Evolutionary conservation across 1,140 invertebrate genomes (phyloP), one percentile per base, ranked within the genome.

Genomic region (Pseudomyrmex dendroicus): DNA sequence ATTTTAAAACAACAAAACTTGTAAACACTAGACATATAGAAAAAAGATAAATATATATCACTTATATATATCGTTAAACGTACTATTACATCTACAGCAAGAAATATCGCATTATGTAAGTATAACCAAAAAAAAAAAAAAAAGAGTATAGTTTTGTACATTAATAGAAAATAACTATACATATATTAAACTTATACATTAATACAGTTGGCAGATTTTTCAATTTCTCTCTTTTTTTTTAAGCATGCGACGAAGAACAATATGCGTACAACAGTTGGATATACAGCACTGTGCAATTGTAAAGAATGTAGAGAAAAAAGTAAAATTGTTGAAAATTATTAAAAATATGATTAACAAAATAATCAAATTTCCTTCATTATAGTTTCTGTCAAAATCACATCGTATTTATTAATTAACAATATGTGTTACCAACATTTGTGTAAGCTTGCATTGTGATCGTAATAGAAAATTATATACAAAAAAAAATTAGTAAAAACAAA

Each of bases 141-240:
- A 93, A 80, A 70, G 66, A 92, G 89, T 93, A 92, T 94, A 94
- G 92, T 94, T 94, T 94, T 94, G 92, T 94, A 94, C 92, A 94
- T 93, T 93, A 91, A 90, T 93, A 94, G 90, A 88, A 1, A 63
- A 83, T 93, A 93, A 88, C 72, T 92, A 91, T 93, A 93, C 52
- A 35, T 93, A 93, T 52, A 92, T 93, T 93, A 93, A 93, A 93
- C 87, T 85, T 90, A 35, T 35, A 35, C 0, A 93, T 86, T 90
- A 87, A 89, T 88, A 68, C 44, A 61, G 46, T 57, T 20, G n/a
- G 25, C 54, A 50, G 35, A 82, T 72, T 76, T 62, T 61, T 73
- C 59, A 67, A 77, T 84, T 48, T 62, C 57, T 78, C 56, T 77
- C 25, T 25, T 25, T 73, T 44, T 61, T 4, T 52, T 22, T 25